phyloP scores from a whole-genome alignment of 2,888 invertebrate species.

The Nomada hirtipes region DNA sequence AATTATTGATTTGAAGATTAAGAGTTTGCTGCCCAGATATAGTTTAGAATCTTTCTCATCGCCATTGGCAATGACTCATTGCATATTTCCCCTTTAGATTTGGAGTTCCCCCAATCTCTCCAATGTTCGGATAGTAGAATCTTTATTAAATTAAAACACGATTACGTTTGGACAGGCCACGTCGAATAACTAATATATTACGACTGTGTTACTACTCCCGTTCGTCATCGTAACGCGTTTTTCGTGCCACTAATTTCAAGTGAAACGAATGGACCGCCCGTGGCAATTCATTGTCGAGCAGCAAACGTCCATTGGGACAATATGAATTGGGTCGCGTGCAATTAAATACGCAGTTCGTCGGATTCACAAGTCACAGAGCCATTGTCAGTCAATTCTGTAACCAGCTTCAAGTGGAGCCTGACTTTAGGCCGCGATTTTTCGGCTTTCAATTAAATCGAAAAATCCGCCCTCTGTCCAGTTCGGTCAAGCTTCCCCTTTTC shows the following conservation, averaged over 20 bases:
- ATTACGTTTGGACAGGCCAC: conserved; percentile 11
- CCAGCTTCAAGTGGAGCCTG: conserved; percentile 7
- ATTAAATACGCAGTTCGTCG: conserved; percentile 16
- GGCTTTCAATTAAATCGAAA: conserved; percentile 70
- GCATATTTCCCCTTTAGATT: too few species aligned
- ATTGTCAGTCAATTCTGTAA: conserved; percentile 48
- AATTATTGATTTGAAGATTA: too few species aligned
- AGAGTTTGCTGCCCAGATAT: too few species aligned
- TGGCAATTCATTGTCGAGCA: not conserved
- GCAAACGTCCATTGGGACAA: not conserved
- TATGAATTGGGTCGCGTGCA: conserved; percentile 35
- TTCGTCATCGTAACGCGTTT: not conserved
- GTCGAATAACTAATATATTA: conserved; percentile 37
- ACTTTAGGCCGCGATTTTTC: conserved; percentile 49
- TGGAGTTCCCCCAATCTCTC: too few species aligned
- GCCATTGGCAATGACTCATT: too few species aligned
- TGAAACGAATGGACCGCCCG: not conserved
- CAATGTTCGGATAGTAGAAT: too few species aligned
- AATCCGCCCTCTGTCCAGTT: conserved; percentile 24
- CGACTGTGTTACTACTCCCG: not conserved
- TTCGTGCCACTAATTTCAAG: not conserved
- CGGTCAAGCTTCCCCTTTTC: conserved; percentile 15
- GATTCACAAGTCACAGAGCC: conserved; percentile 30
- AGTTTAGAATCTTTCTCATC: too few species aligned
- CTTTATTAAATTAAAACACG: too few species aligned